Conservation (phyloP, 2,888 invertebrate species). For the Callimorpha dominula region DNA sequence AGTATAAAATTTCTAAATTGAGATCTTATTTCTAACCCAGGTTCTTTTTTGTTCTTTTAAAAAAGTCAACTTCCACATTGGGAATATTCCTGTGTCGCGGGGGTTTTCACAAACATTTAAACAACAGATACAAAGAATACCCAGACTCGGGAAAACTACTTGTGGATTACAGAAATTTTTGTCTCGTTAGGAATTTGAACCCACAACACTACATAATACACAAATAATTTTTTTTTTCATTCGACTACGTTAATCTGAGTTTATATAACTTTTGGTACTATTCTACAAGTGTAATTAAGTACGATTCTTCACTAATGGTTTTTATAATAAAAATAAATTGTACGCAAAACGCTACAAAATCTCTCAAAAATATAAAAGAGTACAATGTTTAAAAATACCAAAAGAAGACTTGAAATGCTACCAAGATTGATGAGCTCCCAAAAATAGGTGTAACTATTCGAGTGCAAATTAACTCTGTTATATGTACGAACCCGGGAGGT, state of each 20-base stretch:
- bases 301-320: neutral
- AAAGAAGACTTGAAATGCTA: constrained; percentile 15
- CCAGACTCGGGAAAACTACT: too few species aligned
- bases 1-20: too few species aligned
- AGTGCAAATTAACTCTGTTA: constrained; percentile 19
- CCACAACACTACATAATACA: too few species aligned
- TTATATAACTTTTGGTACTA: too few species aligned
- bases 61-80: too few species aligned
- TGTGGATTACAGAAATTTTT: too few species aligned
- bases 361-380: neutral
- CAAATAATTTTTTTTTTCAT: neutral
- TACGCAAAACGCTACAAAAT: neutral
- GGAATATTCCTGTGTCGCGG: too few species aligned
- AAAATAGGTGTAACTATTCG: constrained; percentile 21
- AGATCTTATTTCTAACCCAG: too few species aligned
- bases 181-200: too few species aligned
- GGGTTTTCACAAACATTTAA: too few species aligned
- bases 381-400: neutral
- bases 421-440: constrained; percentile 19
- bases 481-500: constrained; percentile 11
- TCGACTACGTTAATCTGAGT: neutral
- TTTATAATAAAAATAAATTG: neutral
- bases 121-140: too few species aligned
- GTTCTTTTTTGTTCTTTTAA: too few species aligned
- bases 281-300: neutral